Percentiles rank a stretch among this genome's conserved stretches.
phyloP scores from a whole-genome alignment of 2,113 vertebrate species.

The Myanophis thanlyinensis region DNA sequence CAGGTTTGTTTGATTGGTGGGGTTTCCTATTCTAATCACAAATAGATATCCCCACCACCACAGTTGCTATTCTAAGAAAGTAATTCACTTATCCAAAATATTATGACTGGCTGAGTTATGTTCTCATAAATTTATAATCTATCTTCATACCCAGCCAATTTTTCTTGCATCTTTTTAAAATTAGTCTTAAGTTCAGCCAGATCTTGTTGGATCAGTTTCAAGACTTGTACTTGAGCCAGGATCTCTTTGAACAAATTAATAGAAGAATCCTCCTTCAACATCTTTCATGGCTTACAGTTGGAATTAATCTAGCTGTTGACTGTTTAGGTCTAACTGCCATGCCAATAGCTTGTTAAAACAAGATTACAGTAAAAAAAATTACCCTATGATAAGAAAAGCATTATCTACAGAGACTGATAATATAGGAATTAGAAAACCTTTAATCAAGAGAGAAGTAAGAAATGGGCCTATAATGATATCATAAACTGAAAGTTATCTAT shows the following conservation, averaged over 20 bases:
- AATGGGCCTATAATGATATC: background rate
- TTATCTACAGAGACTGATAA: background rate
- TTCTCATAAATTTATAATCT: background rate
- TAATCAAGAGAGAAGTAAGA: background rate
- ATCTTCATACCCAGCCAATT: background rate
- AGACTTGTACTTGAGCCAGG: background rate
- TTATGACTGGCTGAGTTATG: background rate
- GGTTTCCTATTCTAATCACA: background rate
- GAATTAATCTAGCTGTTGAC: too few species aligned
- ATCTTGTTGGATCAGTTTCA: background rate
- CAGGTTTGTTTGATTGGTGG: background rate
- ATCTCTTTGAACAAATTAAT: background rate
- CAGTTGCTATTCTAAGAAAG: background rate
- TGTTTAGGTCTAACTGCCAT: background rate
- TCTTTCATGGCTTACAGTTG: background rate
- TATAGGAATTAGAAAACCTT: background rate
- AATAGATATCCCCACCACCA: background rate
- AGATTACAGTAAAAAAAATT: background rate
- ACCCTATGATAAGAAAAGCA: background rate
- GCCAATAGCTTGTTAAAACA: background rate
- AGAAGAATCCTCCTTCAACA: background rate
- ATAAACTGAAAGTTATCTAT: background rate
- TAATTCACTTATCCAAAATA: background rate
- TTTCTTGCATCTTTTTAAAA: background rate
- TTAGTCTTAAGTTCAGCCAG: background rate